Evolutionary conservation across 2,113 vertebrate species (phyloP).

Genomic region (Clarias macrocephalus): DNA sequence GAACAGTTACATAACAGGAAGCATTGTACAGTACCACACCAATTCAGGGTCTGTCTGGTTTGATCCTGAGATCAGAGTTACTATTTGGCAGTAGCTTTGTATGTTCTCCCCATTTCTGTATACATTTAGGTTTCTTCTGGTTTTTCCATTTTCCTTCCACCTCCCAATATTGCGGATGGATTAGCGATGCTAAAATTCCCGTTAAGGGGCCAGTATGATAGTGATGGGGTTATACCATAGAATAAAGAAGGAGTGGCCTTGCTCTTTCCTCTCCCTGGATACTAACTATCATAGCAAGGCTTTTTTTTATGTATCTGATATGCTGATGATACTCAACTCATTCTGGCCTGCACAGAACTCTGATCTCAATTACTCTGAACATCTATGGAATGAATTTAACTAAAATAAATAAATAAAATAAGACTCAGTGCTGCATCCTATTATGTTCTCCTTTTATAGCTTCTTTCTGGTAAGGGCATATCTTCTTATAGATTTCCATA

Average conservation of each 20-base stretch:
- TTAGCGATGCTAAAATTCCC: background rate
- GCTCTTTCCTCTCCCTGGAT: background rate
- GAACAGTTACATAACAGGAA: background rate
- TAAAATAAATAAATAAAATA: no score
- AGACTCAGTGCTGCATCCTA: background rate
- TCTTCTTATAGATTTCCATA: background rate
- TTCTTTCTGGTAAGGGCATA: background rate
- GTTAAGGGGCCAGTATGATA: background rate
- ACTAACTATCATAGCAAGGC: background rate
- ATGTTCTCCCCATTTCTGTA: background rate
- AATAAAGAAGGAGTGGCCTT: background rate
- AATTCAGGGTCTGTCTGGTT: no score
- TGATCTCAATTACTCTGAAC: no score
- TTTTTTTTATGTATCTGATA: background rate
- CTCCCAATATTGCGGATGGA: background rate
- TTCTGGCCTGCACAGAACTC: background rate
- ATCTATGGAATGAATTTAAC: background rate
- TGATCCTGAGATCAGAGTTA: no score
- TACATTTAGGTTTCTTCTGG: background rate
- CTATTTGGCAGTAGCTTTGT: background rate
- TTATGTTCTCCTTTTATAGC: background rate
- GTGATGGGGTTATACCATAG: background rate
- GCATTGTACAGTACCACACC: background rate
- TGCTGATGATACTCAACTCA: background rate
- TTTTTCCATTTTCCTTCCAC: background rate